Evolutionary conservation across 2,888 invertebrate genomes (phyloP).

Genomic region (Andrena bucephala): DNA sequence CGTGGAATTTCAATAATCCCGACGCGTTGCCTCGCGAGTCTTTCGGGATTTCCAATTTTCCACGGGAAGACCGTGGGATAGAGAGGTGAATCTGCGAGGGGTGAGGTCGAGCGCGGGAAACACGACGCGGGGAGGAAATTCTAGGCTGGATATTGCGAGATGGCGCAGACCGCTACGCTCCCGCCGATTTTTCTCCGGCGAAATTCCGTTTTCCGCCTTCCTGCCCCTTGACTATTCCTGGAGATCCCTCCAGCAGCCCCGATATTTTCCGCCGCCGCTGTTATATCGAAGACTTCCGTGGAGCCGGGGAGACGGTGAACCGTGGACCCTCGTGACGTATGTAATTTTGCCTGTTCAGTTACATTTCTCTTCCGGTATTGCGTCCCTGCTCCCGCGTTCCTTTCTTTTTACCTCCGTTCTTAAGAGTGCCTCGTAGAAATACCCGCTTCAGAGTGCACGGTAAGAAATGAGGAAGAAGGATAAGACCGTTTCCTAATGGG

Average conservation of each 20-base stretch:
- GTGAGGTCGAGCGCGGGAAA: neutral
- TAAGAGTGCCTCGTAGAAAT: no score
- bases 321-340: no score
- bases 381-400: no score
- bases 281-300: neutral
- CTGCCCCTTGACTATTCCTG: neutral
- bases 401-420: no score
- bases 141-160: conserved; percentile 36
- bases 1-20: conserved; percentile 55
- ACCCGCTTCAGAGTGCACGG: no score
- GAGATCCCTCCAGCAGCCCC: neutral
- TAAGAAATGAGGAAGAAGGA: no score
- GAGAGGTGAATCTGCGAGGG: neutral
- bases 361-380: no score
- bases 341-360: no score
- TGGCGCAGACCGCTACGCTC: neutral
- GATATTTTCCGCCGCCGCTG: neutral
- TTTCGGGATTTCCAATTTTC: conserved; percentile 40
- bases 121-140: conserved; percentile 13
- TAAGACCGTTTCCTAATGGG: no score
- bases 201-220: conserved; percentile 5
- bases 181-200: conserved; percentile 17
- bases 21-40: conserved; percentile 14
- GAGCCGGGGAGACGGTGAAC: neutral
- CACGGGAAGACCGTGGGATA: neutral